A percentile compares a stretch with the other conserved stretches of the same genome.
phyloP scores from a whole-genome alignment of 2,888 invertebrate species.

The Acholoe squamosa region DNA sequence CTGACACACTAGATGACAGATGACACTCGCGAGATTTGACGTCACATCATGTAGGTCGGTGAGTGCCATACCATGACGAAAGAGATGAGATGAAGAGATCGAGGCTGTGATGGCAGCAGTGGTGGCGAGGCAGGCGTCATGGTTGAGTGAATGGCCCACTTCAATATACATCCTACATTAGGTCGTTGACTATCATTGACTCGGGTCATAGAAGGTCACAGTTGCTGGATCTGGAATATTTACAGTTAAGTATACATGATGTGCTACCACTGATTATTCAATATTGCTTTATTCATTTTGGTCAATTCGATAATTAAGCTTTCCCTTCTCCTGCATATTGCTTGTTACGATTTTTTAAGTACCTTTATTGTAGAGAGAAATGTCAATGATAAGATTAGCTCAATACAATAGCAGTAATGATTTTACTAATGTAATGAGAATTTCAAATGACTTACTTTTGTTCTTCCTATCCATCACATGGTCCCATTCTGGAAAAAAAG shows the following conservation, averaged over 20 bases:
- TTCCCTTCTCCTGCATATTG: too few species aligned
- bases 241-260: too few species aligned
- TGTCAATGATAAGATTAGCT: too few species aligned
- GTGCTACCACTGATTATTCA: too few species aligned
- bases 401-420: too few species aligned
- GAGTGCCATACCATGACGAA: neutral
- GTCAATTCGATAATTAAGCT: too few species aligned
- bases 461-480: conserved; percentile 70
- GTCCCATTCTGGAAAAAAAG: conserved; percentile 73
- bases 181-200: conserved; percentile 31
- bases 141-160: neutral
- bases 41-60: neutral
- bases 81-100: conserved; percentile 48
- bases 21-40: neutral
- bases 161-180: neutral
- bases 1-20: conserved; percentile 2
- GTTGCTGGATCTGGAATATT: conserved; percentile 5
- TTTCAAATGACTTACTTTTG: conserved; percentile 73
- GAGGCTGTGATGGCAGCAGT: conserved; percentile 45
- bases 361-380: too few species aligned
- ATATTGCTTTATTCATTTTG: too few species aligned
- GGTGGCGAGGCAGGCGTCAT: neutral
- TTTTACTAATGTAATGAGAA: too few species aligned
- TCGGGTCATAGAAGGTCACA: conserved; percentile 15
- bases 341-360: too few species aligned